Evolutionary conservation across 2,888 invertebrate genomes (phyloP), one percentile per base, ranked within the genome.

Genomic region (Luperina testacea): DNA sequence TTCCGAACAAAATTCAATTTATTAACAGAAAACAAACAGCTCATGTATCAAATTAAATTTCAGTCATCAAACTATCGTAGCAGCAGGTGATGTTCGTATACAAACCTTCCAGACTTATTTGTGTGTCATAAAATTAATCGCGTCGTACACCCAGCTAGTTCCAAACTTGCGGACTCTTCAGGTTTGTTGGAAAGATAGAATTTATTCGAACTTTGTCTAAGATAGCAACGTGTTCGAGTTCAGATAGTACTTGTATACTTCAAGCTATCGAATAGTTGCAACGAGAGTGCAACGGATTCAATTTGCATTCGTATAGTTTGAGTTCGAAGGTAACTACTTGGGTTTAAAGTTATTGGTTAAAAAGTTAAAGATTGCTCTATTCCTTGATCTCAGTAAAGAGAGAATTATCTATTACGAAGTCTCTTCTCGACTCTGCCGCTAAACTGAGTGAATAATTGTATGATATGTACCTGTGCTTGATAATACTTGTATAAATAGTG

Each of bases 121-220:
- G 63, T 77, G 57, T 82, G 75, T 77, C 48, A 72, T 75, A 75
- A 75, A 68, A 82, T 75, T 48, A 51, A 71, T 73, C 63, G 59
- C 45, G 17, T 53, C 70, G 27, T 32, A 27, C 17, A 27, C 57
- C 42, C 20, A 27, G 67, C 51, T 67, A 77, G 72, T 75, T 53
- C 45, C 20, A 71, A 83, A 85, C 64, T 68, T 74, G 63, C 20
- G 61, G 69, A 74, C 67, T 77, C 63, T 64, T 72, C 70, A 79
- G 70, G 75, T 86, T 73, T 73, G 53, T 78, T 59, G 67, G 24
- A 11, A 27, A 64, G 53, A 69, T 65, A 69, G 61, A 73, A 75
- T 82, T 85, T 84, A 73, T 78, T 73, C 32, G 38, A 82, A 86
- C 67, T 78, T 86, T 75, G 69, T 61, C 24, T 51, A 72, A 72